Base-by-base conservation (phyloP, 2,888 invertebrate species). In the Cheilosia urbana region DNA sequence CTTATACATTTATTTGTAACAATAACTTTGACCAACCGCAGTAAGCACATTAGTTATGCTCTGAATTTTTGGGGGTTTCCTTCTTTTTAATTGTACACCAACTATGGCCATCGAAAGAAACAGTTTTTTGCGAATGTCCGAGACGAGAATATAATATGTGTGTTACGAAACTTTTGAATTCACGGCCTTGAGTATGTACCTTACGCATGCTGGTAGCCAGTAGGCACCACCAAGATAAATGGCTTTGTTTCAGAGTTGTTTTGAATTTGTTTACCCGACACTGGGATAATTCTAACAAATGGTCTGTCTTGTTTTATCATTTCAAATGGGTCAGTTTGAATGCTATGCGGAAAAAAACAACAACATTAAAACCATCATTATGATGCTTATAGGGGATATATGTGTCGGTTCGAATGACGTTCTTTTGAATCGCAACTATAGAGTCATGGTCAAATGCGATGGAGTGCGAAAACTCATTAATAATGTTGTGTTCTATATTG, bases 261-360 rank as follows among this genome's bases (percentile, higher is more conserved):
- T 76, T 49, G 49, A 65, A 63, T 75, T 65, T 21, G 65, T 65
- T 66, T 66, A 49, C 65, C 57, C 57, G 66, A 75, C 65, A 40
- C 24, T 27, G 49, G 37, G 19, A 57, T 75, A 66, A 65, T 65
- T 57, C 34, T 65, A 40, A 65, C 75, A 75, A 75, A 75, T 75
- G 47, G 58, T 65, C 57, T 57, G 57, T 13, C 15, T 30, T 72
- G 19, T 55, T 63, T 47, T 58, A 30, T 62, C 49, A 34, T 51
- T 30, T 73, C 53, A 66, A 57, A 58, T 75, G 47, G 57, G 49
- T 75, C 65, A 37, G 51, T 58, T 47, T 57, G 49, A 75, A 75
- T 75, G 65, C 40, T 58, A 75, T 49, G 49, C 75, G 65, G 49
- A 75, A 66, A 57, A 37, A 34, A 27, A 30, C n/a, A n/a, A n/a